Evolutionary conservation across 2,797 vertebrate genomes (phyloP), one percentile per base, ranked within the genome.

Genomic region (Coreius guichenoti): DNA sequence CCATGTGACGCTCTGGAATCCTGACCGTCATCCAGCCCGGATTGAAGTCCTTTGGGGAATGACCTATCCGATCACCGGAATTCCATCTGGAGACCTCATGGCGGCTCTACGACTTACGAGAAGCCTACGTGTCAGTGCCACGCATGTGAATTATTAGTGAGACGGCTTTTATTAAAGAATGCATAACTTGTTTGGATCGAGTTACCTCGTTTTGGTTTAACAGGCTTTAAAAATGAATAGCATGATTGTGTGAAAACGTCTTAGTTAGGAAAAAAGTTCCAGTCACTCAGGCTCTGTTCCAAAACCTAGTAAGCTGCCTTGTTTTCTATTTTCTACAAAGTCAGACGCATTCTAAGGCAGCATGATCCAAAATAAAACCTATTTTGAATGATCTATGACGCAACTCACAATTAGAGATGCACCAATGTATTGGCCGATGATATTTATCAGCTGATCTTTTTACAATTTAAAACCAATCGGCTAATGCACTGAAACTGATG

Each of bases 211-310:
- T 89, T 87, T 84, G 81, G 70, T 86, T 80, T 86, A 87, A 91
- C 88, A 85, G 83, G 73, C 81, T 82, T 78, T 85, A 88, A 85
- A 87, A 88, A 84, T 54, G 72, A 87, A 89, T 65, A 65, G 85
- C 85, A 82, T 21, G 68, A 84, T 88, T 86, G 88, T 79, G 89
- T 86, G 80, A 90, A 92, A 90, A 88, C n/a, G 45, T 69, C 79
- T 45, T 49, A 36, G 65, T 81, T 29, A 65, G 54, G 9, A 79
- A 58, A 65, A 65, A 74, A 47, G 54, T 74, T 73, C 36, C 70
- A 82, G 80, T 70, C 80, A 2, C 26, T 73, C 39, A 17, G 21
- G 26, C 51, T 74, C 39, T 31, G 14, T 16, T 82, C 54, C 81
- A 82, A 74, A 74, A 61, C 47, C 51, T 29, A 72, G 65, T 58